Conservation (phyloP, 2,797 vertebrate species). For the Eurystomus glaucurus region DNA sequence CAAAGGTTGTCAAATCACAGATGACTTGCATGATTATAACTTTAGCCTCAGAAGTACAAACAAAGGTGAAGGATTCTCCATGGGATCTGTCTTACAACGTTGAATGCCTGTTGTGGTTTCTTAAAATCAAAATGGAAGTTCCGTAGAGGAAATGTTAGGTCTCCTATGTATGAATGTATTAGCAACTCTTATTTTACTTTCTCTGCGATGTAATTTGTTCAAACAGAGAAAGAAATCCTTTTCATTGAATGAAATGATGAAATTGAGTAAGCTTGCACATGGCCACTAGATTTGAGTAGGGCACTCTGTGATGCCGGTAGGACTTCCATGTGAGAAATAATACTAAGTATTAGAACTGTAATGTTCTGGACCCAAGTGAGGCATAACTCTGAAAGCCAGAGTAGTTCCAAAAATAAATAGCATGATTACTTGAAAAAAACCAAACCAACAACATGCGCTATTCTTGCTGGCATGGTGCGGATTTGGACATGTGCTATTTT, state of each 20-base stretch:
- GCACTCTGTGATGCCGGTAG: neutral
- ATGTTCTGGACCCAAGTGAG: neutral
- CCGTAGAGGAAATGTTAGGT: neutral
- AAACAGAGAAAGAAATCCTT: neutral
- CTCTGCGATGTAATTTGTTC: neutral
- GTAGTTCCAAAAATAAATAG: neutral
- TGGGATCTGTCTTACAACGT: neutral
- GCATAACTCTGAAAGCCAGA: neutral
- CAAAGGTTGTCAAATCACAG: neutral
- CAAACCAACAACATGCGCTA: neutral
- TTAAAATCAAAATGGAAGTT: neutral
- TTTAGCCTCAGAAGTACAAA: neutral
- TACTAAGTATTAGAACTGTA: neutral
- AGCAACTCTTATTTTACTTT: neutral
- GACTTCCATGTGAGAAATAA: neutral
- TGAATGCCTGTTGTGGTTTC: neutral
- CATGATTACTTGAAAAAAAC: neutral
- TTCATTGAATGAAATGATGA: neutral
- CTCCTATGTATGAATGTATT: neutral
- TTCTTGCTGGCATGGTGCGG: neutral
- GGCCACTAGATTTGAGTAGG: neutral
- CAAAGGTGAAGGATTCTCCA: neutral
- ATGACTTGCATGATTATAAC: neutral
- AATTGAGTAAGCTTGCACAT: neutral
- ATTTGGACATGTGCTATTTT: neutral